Evolutionary conservation across 1,140 invertebrate species (phyloP), one percentile per base, ranked within the genome.

Genomic region (Limonius californicus): DNA sequence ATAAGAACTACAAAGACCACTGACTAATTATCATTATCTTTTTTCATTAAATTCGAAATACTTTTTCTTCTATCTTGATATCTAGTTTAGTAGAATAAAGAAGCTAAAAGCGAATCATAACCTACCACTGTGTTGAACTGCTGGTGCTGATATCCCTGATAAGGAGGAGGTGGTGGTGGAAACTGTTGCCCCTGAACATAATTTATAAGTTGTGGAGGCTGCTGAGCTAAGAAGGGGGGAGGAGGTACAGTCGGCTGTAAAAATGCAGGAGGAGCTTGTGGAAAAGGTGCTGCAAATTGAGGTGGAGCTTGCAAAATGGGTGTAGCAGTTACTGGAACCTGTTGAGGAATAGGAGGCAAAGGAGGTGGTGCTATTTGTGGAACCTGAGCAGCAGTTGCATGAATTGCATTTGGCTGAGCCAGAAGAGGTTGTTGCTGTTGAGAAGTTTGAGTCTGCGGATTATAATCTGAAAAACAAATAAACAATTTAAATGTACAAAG

Each of bases 51-150:
- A n/a, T n/a, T n/a, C n/a, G n/a, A n/a, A n/a, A 9, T 9, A 9
- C 35, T 39, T 9, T n/a, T 39, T 39, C 19, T 9, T 6, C 45
- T 16, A 6, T 14, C 14, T 47, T 14, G 15, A 47, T 47, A 14
- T 47, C 19, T 47, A 39, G 35, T 39, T 47, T 16, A 15, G 2
- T 54, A 18, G 12, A 54, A 20, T 12, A n/a, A 19, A 20, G 50
- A 20, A 54, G 14, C n/a, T 14, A 39, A 39, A 39, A 39, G 2
- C 27, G 11, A 11, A 9, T 14, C 8, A 39, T 11, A 39, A 66
- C 68, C 68, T 65, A 74, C 73, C 63, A 75, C 74, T 18, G 71
- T 53, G 69, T 73, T 76, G 62, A 74, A 76, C 27, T 70, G 72
- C 50, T 70, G 73, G 61, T 72, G 71, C 54, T 72, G 73, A 62